A percentile compares a stretch with the other conserved stretches of the same genome.
These are phyloP conservation scores for Lutjanus erythropterus DNA, from an alignment of 2,113 vertebrate species.

Conservation along the genomic window DNA sequence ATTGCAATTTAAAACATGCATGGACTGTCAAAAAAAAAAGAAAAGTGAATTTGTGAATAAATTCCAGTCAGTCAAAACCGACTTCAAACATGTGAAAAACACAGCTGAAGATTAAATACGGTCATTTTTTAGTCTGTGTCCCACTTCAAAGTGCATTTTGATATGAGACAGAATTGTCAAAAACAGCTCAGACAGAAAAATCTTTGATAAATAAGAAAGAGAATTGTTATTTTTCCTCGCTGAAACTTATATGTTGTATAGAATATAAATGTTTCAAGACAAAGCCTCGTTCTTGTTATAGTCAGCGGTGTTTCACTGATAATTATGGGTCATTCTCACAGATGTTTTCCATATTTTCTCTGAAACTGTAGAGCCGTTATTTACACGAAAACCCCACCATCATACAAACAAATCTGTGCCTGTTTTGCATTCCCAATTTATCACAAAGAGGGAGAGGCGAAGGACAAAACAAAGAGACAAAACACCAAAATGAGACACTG, in stretches of 20 bases:
- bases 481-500: not conserved
- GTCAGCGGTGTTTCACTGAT: conserved; percentile 38
- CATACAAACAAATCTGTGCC: conserved; percentile 51
- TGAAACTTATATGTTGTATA: not conserved
- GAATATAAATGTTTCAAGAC: conserved; percentile 22
- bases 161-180: conserved; percentile 36
- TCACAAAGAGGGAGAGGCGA: conserved; percentile 29
- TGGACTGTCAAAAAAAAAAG: not conserved
- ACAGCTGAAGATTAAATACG: conserved; percentile 31
- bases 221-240: not conserved
- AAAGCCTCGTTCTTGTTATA: conserved; percentile 2
- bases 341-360: conserved; percentile 51
- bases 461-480: conserved; percentile 8
- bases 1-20: conserved; percentile 45
- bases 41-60: conserved; percentile 16
- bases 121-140: conserved; percentile 31
- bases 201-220: conserved; percentile 17
- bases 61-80: conserved; percentile 17
- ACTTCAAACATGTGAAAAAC: conserved; percentile 45
- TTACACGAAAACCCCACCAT: conserved; percentile 38
- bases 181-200: conserved; percentile 20
- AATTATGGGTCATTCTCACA: conserved; percentile 42
- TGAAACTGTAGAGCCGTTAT: conserved; percentile 31
- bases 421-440: conserved; percentile 49
- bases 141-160: conserved; percentile 60